phyloP scores from a whole-genome alignment of 30 jellyfish, hydroid and myxozoan species.

The Turritopsis dohrnii region DNA sequence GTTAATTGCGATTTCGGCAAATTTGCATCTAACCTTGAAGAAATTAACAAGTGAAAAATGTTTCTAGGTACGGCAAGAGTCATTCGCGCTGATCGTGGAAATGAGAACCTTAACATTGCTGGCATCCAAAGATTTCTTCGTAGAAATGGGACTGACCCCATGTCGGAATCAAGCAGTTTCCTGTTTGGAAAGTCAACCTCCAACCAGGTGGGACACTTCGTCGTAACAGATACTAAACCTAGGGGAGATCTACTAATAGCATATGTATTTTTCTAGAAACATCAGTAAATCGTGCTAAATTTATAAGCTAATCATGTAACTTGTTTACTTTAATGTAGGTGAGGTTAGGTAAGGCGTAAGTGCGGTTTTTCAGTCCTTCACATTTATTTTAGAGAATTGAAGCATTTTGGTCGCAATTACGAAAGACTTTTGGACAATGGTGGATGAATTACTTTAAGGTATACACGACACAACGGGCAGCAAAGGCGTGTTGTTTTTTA shows the following conservation, averaged over 20 bases:
- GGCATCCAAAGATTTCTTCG: constrained; percentile 9
- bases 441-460: constrained; percentile 40
- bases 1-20: not conserved
- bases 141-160: constrained; percentile 7
- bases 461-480: not conserved
- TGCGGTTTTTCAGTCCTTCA: not conserved
- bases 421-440: constrained; percentile 37
- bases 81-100: constrained; percentile 15
- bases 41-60: not conserved
- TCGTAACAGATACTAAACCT: not conserved
- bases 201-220: not conserved
- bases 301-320: not conserved
- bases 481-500: not conserved
- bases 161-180: constrained; percentile 10
- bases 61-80: constrained; percentile 4
- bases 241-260: not conserved
- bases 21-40: not conserved
- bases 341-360: not conserved
- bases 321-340: not conserved
- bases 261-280: constrained; percentile 1
- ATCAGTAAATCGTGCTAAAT: not conserved
- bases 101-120: not conserved
- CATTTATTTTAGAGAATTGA: constrained; percentile 23
- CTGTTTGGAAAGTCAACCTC: constrained; percentile 12
- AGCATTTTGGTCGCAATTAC: constrained; percentile 34